Evolutionary conservation across 2,888 invertebrate species (phyloP), one percentile per base, ranked within the genome.

Genomic region (Meteorus colon): DNA sequence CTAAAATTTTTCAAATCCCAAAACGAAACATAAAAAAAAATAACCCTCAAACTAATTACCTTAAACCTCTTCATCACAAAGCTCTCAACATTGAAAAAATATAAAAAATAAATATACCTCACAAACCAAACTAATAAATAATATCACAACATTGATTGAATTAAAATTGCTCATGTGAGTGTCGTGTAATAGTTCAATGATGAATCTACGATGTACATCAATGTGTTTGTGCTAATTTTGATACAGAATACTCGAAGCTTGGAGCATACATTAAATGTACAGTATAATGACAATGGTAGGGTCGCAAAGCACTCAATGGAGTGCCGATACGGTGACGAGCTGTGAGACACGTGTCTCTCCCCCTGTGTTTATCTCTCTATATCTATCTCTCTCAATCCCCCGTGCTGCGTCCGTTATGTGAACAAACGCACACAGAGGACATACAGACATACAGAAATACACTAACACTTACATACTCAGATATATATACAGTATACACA

Each of bases 301-400:
- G 76, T 68, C 63, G 73, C 68, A 66, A 65, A 76, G 76, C 72
- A 73, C 76, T 76, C 76, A 76, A 76, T 76, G 62, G 63, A 76
- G 76, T 76, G 68, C 76, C 76, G 68, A 73, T 73, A 76, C 76
- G 76, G 70, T 75, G 78, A 75, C 77, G 77, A 77, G 74, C 78
- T 73, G 78, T 76, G 72, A 74, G 77, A 79, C 80, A 81, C 80
- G 80, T 80, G 80, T 79, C 79, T 71, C 71, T 51, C 48, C 75
- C 76, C 73, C 66, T 12, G 31, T 51, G 34, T 65, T 45, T 41
- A 34, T 34, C 70, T 37, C 55, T 29, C 55, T 65, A 34, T 45
- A 24, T 62, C 12, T 71, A 34, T 27, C 71, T 66, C 10, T 63
- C 72, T 55, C 34, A 60, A 45, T 72, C 60, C 16, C 31, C 62